A percentile compares a stretch with the other conserved stretches of the same genome.
These are phyloP conservation scores for Calcarius lapponicus DNA, from an alignment of 2,797 vertebrate genomes.

Conservation along the genomic window DNA sequence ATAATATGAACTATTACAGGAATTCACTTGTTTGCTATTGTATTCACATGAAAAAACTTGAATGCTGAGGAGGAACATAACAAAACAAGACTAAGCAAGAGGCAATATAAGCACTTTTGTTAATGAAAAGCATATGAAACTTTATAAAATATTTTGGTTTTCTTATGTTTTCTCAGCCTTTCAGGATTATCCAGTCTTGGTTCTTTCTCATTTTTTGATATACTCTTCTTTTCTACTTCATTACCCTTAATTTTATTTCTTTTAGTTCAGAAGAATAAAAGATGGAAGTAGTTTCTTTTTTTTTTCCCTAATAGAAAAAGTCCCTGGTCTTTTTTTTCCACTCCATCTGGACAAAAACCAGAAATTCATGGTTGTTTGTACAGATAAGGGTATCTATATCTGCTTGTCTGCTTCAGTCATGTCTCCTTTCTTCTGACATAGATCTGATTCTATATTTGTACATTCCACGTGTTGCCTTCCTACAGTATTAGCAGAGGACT, in stretches of 20 bases:
- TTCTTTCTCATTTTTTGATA: background rate
- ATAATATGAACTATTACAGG: background rate
- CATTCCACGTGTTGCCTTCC: slow-evolving; percentile 39
- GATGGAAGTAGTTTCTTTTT: accelerated
- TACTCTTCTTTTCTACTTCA: background rate
- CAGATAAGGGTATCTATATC: background rate
- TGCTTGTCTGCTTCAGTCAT: background rate
- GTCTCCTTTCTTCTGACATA: background rate
- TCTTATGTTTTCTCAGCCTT: background rate
- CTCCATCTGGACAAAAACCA: background rate
- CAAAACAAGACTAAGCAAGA: background rate
- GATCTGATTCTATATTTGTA: slow-evolving; percentile 46
- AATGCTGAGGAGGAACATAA: background rate
- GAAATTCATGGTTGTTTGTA: background rate
- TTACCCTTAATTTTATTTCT: background rate
- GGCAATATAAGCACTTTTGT: background rate
- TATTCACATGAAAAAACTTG: background rate
- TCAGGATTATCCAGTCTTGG: background rate
- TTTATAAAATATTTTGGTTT: background rate
- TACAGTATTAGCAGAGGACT: slow-evolving; percentile 38
- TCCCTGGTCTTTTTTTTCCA: background rate
- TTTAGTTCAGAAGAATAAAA: background rate
- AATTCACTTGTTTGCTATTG: background rate
- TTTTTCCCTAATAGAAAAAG: background rate
- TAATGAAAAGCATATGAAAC: background rate